These are phyloP conservation scores for Ibidorhyncha struthersii DNA, from an alignment of 2,113 vertebrate species.

Conservation along the genomic window DNA sequence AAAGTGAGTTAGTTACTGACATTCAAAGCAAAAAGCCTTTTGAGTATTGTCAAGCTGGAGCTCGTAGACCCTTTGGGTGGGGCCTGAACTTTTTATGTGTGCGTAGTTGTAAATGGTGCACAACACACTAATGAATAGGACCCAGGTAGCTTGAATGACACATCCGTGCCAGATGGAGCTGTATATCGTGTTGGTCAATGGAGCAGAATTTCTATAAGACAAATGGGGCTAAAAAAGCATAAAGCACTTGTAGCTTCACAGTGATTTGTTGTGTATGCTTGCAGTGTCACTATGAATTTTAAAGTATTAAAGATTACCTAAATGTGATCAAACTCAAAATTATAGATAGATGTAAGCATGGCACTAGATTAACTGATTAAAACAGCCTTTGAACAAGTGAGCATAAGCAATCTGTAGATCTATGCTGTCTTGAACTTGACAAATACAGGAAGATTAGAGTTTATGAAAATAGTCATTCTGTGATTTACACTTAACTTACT, in stretches of 20 bases:
- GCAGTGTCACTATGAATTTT: not conserved
- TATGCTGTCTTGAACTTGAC: not conserved
- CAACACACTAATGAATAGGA: not conserved
- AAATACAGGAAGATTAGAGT: not conserved
- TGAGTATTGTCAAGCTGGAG: not conserved
- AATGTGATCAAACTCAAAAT: not conserved
- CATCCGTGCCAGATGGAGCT: constrained; percentile 12
- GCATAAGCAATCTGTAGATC: not conserved
- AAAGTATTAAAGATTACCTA: not conserved
- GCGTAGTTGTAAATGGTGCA: not conserved
- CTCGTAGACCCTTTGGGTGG: not conserved
- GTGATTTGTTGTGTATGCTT: not conserved
- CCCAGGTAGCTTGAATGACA: not conserved
- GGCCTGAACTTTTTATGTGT: not conserved
- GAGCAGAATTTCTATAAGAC: not conserved
- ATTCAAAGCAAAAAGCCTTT: not conserved
- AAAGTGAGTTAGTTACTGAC: not conserved
- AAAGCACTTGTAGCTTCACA: not conserved
- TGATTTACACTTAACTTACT: constrained; percentile 13
- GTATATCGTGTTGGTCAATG: not conserved
- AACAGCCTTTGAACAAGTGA: not conserved
- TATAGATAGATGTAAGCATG: not conserved
- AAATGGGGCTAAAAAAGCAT: constrained; percentile 6
- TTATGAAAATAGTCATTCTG: not conserved
- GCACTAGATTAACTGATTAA: not conserved